A percentile compares a stretch with the other conserved stretches of the same genome.
Evolutionary conservation across 53 echinoderm and acorn worm genomes (phyloP).

Genomic region (Temnopleurus reevesii): DNA sequence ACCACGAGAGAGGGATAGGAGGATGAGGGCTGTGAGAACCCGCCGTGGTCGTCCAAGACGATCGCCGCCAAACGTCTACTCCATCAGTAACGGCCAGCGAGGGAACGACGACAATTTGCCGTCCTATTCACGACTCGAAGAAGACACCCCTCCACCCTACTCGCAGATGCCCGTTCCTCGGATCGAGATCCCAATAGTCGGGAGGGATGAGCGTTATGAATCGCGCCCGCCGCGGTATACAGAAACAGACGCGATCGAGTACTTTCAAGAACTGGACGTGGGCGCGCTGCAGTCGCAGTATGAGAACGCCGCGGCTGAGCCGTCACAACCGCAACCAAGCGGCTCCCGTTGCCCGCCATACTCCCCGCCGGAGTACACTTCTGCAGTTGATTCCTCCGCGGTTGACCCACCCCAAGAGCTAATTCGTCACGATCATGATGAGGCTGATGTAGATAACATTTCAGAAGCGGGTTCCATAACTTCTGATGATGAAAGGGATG

Average conservation of each 20-base stretch:
- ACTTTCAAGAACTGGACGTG: constrained; percentile 3
- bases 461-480: not conserved
- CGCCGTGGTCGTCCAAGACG: not conserved
- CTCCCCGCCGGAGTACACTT: not conserved
- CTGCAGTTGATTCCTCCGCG: not conserved
- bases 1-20: not conserved
- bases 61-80: not conserved
- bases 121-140: not conserved
- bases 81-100: constrained; percentile 20
- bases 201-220: not conserved
- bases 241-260: not conserved
- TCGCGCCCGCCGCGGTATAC: not conserved
- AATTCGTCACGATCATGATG: too few relatives aligned
- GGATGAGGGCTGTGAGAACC: not conserved
- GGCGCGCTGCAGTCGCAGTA: not conserved
- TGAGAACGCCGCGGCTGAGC: not conserved
- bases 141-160: constrained; percentile 34
- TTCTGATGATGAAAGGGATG: not conserved
- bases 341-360: not conserved
- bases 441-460: not conserved
- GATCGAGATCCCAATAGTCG: constrained; percentile 14
- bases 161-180: not conserved
- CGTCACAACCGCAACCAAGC: not conserved
- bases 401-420: not conserved
- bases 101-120: constrained; percentile 15